Conservation (phyloP, 2,113 vertebrate species). For the Erinaceus europaeus region DNA sequence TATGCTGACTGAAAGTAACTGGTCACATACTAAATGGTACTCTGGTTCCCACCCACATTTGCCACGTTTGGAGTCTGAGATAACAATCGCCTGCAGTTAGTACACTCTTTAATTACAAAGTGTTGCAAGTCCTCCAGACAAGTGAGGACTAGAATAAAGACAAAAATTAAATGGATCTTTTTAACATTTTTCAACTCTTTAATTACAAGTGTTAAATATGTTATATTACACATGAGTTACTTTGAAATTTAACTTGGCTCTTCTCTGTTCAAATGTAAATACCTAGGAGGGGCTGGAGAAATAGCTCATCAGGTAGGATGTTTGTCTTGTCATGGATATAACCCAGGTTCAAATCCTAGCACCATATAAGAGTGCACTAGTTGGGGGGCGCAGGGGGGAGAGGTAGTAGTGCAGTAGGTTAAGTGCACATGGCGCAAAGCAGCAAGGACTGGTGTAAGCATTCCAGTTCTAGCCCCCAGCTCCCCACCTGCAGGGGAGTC, state of each 20-base stretch:
- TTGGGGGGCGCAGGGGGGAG: too few species aligned
- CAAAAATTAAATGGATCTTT: slow-evolving; percentile 61
- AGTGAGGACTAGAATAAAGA: slow-evolving; percentile 44
- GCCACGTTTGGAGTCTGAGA: slow-evolving; percentile 46
- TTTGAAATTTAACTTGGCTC: slow-evolving; percentile 47
- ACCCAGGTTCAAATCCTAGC: too few species aligned
- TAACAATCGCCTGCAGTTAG: slow-evolving; percentile 54
- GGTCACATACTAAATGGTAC: slow-evolving; percentile 43
- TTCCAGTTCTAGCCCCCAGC: too few species aligned
- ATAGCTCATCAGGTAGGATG: too few species aligned
- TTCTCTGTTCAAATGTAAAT: slow-evolving; percentile 38
- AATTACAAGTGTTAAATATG: slow-evolving; percentile 50
- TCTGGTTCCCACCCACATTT: slow-evolving; percentile 60
- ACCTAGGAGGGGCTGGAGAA: background rate
- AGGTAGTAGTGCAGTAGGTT: too few species aligned
- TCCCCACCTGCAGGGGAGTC: too few species aligned
- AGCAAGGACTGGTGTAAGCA: too few species aligned
- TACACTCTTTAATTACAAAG: slow-evolving; percentile 65
- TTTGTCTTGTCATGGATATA: too few species aligned
- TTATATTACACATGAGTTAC: slow-evolving; percentile 50
- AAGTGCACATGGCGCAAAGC: too few species aligned
- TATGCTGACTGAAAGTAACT: slow-evolving; percentile 33
- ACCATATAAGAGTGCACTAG: too few species aligned
- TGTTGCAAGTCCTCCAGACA: slow-evolving; percentile 51
- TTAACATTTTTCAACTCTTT: slow-evolving; percentile 46